Evolutionary conservation across 2,113 vertebrate species (phyloP), one percentile per base, ranked within the genome.

Genomic region (Thalassoma bifasciatum): DNA sequence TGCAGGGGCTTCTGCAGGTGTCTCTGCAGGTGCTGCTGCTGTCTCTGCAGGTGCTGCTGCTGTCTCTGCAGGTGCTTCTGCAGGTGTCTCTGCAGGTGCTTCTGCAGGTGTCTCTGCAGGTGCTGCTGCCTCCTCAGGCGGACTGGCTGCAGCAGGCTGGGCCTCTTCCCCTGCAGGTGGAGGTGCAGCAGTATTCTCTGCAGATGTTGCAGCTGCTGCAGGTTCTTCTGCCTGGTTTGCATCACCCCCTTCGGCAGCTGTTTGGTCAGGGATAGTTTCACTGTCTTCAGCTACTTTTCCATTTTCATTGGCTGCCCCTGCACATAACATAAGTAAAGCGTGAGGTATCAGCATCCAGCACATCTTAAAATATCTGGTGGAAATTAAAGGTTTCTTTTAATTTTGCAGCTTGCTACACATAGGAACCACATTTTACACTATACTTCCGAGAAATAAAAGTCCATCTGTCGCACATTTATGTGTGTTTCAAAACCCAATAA

Each of bases 181-280:
- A 22, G 49, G 73, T 14, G 81, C 59, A 12, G 26, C 9, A 0
- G 78, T 38, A 54, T 2, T 56, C 5, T 47, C 53, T 46, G 60
- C 66, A 59, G 74, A 38, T 3, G 30, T 5, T 22, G 76, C 63
- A 5, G 72, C 62, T 36, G 59, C 69, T 34, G 50, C 76, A 46
- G 87, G 49, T 36, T 78, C 80, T 0, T 77, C 75, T 34, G 57
- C 61, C 12, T 69, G 46, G 13, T 79, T 74, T 11, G 21, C 73
- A 13, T 81, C 77, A 0, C 52, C 14, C 2, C 22, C 26, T 0
- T 69, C 69, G 11, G 81, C 64, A 0, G 84, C 57, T 4, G 88
- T 88, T 75, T 88, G 87, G 72, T 93, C 92, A 0, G 89, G 87
- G 60, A 91, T 71, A 30, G 90, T 92, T 77, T 90, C 88, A n/a